A percentile compares a stretch with the other conserved stretches of the same genome.
phyloP scores from a whole-genome alignment of 2,113 vertebrate species.

The Pterocles burchelli region DNA sequence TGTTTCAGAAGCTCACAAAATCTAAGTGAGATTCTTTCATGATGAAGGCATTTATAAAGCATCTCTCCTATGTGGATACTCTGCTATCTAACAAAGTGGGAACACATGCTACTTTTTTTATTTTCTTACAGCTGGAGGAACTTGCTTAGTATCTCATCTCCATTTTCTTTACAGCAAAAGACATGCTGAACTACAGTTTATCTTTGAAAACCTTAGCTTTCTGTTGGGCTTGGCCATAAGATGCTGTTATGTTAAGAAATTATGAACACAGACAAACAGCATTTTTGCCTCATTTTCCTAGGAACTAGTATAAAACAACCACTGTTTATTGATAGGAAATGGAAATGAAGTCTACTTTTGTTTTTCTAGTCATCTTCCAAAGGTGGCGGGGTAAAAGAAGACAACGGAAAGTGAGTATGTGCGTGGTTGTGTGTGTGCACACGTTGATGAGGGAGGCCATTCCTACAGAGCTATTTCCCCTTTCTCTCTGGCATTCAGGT shows the following conservation, averaged over 20 bases:
- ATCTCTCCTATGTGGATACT: not conserved
- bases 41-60: not conserved
- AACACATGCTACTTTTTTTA: not conserved
- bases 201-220: not conserved
- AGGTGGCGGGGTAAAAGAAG: not conserved
- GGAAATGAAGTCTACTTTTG: not conserved
- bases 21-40: not conserved
- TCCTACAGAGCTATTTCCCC: not conserved
- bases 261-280: not conserved
- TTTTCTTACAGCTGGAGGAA: not conserved
- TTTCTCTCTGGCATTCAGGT: not conserved
- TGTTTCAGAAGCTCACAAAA: not conserved
- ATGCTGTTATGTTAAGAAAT: not conserved
- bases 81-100: not conserved
- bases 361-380: not conserved
- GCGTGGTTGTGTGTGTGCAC: accelerated
- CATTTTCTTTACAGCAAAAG: not conserved
- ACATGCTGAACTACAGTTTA: not conserved
- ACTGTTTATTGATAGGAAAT: not conserved
- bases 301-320: not conserved
- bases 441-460: not conserved
- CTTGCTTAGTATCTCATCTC: not conserved
- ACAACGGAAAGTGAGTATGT: not conserved
- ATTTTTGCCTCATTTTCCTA: not conserved
- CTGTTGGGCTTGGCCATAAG: not conserved